Percentiles rank a stretch among this genome's conserved stretches.
Evolutionary conservation across 2,888 invertebrate genomes (phyloP).

Genomic region (Sabellastarte sp.): DNA sequence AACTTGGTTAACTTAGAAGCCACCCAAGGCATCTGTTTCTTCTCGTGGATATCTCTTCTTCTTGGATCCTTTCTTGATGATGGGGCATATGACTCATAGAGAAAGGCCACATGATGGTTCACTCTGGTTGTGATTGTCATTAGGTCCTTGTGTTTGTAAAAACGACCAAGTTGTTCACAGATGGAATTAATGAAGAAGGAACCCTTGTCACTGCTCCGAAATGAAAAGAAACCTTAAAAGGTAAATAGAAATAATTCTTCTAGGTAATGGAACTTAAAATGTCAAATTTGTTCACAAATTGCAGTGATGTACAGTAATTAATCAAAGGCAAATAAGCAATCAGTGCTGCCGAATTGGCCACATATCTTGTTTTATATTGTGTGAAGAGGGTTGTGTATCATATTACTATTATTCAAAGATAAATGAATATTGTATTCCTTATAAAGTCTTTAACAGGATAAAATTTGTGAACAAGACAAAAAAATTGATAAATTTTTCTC

Average conservation of each 20-base stretch:
- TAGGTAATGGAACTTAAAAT: too few relatives aligned
- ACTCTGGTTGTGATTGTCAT: background rate
- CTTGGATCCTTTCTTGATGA: background rate
- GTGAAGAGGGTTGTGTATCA: background rate
- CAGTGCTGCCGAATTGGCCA: too few relatives aligned
- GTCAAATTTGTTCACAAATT: too few relatives aligned
- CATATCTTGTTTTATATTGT: too few relatives aligned
- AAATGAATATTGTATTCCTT: background rate
- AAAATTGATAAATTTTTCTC: background rate
- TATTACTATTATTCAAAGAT: background rate
- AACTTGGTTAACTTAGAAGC: background rate
- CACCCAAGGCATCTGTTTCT: background rate
- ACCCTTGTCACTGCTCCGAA: too few relatives aligned
- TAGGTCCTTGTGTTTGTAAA: too few relatives aligned
- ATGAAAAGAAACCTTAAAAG: too few relatives aligned
- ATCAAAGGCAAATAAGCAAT: too few relatives aligned
- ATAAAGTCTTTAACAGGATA: background rate
- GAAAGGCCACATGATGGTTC: background rate
- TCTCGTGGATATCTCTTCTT: background rate
- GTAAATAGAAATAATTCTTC: too few relatives aligned
- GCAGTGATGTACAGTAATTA: too few relatives aligned
- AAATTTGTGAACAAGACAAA: background rate
- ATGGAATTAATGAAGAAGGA: too few relatives aligned
- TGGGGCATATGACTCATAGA: background rate
- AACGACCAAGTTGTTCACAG: too few relatives aligned